A percentile compares a stretch with the other conserved stretches of the same genome.
phyloP scores from a whole-genome alignment of 2,113 vertebrate genomes.

The Dolichallabes microphthalmus region DNA sequence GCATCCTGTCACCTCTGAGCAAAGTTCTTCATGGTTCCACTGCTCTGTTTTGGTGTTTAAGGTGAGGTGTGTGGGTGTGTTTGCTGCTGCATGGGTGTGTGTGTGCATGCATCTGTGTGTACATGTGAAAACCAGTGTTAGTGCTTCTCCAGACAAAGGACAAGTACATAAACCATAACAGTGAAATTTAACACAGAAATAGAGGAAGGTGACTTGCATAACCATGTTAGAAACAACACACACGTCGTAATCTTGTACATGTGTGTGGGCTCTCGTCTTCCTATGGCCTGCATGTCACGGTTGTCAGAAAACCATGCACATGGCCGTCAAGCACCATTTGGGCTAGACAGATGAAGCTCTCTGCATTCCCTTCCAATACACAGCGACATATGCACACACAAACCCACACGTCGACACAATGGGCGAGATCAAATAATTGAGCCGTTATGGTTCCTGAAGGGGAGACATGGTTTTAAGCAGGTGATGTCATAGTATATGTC shows the following conservation, averaged over 20 bases:
- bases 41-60: neutral
- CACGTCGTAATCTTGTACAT: slow-evolving; percentile 38
- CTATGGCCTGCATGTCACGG: slow-evolving; percentile 3
- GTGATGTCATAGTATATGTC: too few relatives aligned
- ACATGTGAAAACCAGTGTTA: slow-evolving; percentile 36
- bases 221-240: slow-evolving; percentile 36
- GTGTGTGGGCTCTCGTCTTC: slow-evolving; percentile 43
- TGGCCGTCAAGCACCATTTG: slow-evolving; percentile 43
- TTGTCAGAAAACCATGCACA: slow-evolving; percentile 40
- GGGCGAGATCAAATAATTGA: neutral
- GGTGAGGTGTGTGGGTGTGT: slow-evolving; percentile 8
- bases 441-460: neutral
- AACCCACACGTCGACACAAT: slow-evolving; percentile 13
- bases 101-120: slow-evolving; percentile 29
- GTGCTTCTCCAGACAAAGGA: slow-evolving; percentile 22
- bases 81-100: neutral
- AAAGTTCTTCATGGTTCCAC: neutral
- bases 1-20: slow-evolving; percentile 7
- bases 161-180: slow-evolving; percentile 9
- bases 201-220: slow-evolving; percentile 31
- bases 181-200: slow-evolving; percentile 40
- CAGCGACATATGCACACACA: slow-evolving; percentile 15
- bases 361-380: slow-evolving; percentile 12
- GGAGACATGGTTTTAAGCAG: neutral
- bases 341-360: slow-evolving; percentile 43